Evolutionary conservation across 2,797 vertebrate species (phyloP), one percentile per base, ranked within the genome.

Genomic region (Lophotriccus pileatus): DNA sequence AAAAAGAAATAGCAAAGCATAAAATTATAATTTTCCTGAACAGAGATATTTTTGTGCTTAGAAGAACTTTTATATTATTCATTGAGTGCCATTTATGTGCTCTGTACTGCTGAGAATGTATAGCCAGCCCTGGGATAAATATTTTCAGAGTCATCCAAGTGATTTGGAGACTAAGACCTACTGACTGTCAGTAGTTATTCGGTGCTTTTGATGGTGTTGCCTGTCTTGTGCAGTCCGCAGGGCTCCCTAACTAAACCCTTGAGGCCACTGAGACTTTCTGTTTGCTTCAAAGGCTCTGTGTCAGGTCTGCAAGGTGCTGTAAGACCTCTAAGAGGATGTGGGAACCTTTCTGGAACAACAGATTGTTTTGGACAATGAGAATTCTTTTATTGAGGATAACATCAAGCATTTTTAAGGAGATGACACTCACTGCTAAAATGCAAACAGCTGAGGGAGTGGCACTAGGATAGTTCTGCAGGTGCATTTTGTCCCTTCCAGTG

Each of bases 11-110:
- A 62, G 32, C 81, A 89, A 91, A 72, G 37, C 30, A 90, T 75
- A 64, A 93, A 89, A 95, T 82, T 67, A 84, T 70, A 24, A 59
- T 91, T 91, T 69, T 94, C 36, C 47, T 28, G 27, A 92, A 73
- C 37, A 84, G 20, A 79, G 69, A 70, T 19, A 81, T 60, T 88
- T 95, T 84, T 91, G 39, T 74, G 69, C 63, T 60, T 76, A 50
- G 44, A 81, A 77, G 11, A 79, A 67, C 41, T 81, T 77, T 79
- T 68, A 28, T 70, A 34, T 79, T 88, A 76, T 76, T 91, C 44
- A 60, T 52, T 55, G 83, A 84, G 66, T 32, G 79, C 30, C 23
- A 50, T 80, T 63, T 60, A n/a, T 50, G 34, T 67, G 25, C 34
- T 86, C 73, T 89, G 36, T 30, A 52, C 52, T 49, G 47, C 80